phyloP scores from a whole-genome alignment of 2,888 invertebrate genomes.

The Polymixis flavicincta region DNA sequence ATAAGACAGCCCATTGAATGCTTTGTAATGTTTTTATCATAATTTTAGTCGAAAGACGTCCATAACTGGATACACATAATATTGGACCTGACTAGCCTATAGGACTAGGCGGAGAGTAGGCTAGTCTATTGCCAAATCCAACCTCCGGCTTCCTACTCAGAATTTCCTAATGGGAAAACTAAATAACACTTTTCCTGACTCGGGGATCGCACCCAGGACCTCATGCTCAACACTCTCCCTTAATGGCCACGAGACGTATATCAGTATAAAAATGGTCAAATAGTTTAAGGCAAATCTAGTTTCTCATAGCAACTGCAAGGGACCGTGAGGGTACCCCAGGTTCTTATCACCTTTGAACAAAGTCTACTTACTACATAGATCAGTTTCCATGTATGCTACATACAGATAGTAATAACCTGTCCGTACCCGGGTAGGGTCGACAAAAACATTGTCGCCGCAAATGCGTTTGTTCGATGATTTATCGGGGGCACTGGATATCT shows the following conservation, averaged over 20 bases:
- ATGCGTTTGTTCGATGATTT: conserved; percentile 59
- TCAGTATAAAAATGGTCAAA: neutral
- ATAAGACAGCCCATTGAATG: too few species aligned
- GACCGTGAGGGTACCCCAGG: too few species aligned
- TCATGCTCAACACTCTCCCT: neutral
- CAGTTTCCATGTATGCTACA: conserved; percentile 19
- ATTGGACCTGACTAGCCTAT: neutral
- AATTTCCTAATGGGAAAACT: neutral
- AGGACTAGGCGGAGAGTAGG: neutral
- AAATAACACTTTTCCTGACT: neutral
- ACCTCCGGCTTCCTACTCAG: neutral
- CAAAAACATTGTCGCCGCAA: conserved; percentile 64
- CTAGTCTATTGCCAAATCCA: neutral
- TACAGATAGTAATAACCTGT: conserved; percentile 48
- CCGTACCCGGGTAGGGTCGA: conserved; percentile 42
- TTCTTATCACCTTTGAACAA: neutral
- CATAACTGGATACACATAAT: neutral
- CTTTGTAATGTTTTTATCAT: too few species aligned
- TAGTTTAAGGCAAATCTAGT: neutral
- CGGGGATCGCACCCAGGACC: too few species aligned
- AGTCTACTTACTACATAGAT: conserved; percentile 19
- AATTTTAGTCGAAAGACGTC: too few species aligned
- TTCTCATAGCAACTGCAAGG: neutral
- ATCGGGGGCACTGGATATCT: conserved; percentile 56
- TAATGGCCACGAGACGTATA: neutral